Conservation (phyloP, 2,113 vertebrate species). For the Struthidea cinerea region DNA sequence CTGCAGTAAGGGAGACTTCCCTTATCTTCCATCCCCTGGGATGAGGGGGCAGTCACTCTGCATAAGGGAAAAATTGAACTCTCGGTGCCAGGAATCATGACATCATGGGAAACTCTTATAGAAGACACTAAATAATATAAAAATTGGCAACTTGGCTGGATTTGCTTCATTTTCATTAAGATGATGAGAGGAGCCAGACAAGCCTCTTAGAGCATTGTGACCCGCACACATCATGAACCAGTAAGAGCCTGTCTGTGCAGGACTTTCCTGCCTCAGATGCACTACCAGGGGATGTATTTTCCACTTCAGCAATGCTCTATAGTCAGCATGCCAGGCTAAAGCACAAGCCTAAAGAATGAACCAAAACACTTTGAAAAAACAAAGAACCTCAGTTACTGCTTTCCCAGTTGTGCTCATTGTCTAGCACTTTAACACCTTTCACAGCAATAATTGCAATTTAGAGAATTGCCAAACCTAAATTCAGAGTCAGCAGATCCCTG, state of each 20-base stretch:
- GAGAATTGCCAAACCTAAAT: not conserved
- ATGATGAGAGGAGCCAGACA: not conserved
- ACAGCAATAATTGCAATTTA: not conserved
- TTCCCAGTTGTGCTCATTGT: not conserved
- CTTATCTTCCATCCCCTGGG: constrained; percentile 2
- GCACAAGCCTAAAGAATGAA: not conserved
- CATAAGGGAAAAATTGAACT: not conserved
- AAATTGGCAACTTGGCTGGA: not conserved
- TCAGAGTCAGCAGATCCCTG: not conserved
- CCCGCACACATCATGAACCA: not conserved
- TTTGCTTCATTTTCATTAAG: not conserved
- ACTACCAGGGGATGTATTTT: not conserved
- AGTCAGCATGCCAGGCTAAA: not conserved
- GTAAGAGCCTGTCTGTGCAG: not conserved
- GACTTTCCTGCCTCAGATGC: not conserved
- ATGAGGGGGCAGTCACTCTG: constrained; percentile 8
- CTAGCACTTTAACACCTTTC: not conserved
- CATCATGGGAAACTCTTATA: constrained; percentile 34
- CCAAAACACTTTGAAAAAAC: not conserved
- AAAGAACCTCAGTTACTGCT: not conserved
- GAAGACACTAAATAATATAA: not conserved
- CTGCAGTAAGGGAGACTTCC: not conserved
- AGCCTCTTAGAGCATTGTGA: not conserved
- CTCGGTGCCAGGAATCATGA: constrained; percentile 8
- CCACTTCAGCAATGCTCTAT: not conserved